These are phyloP conservation scores for Tridacna crocea DNA, from an alignment of 2,888 invertebrate genomes.

Conservation along the genomic window DNA sequence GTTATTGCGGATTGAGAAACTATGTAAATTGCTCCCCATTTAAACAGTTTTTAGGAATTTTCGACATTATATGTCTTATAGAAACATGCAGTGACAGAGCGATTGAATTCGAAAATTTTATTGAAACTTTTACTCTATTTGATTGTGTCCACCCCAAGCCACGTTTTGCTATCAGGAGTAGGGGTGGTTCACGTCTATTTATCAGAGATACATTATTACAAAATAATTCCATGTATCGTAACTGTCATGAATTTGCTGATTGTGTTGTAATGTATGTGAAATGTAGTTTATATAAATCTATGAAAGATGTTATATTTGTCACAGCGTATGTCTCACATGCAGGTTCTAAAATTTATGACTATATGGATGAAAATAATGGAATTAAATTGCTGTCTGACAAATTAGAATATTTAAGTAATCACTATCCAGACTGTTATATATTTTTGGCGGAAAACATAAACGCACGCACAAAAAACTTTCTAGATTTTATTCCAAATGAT, in stretches of 20 bases:
- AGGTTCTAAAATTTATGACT: background rate
- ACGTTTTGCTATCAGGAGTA: background rate
- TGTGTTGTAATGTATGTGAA: too few relatives aligned
- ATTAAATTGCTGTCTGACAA: background rate
- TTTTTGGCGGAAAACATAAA: conserved; percentile 14
- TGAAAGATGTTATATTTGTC: background rate
- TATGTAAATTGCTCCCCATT: too few relatives aligned
- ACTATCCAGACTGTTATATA: background rate
- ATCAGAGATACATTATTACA: background rate
- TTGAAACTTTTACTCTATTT: background rate
- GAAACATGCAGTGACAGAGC: background rate
- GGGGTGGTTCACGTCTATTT: background rate
- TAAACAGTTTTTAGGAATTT: background rate
- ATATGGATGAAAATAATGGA: background rate
- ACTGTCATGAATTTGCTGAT: too few relatives aligned
- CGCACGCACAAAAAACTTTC: conserved; percentile 1
- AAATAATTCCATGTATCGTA: background rate
- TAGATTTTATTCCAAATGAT: conserved; percentile 23
- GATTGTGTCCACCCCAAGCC: background rate
- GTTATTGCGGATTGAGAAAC: too few relatives aligned
- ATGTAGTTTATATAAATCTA: too few relatives aligned
- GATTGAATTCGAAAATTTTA: background rate
- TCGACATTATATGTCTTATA: background rate
- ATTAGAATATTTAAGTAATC: background rate
- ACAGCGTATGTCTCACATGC: conserved; percentile 9